These are phyloP conservation scores for Uropetala carovei DNA, from an alignment of 2,888 invertebrate genomes.

Conservation along the genomic window DNA sequence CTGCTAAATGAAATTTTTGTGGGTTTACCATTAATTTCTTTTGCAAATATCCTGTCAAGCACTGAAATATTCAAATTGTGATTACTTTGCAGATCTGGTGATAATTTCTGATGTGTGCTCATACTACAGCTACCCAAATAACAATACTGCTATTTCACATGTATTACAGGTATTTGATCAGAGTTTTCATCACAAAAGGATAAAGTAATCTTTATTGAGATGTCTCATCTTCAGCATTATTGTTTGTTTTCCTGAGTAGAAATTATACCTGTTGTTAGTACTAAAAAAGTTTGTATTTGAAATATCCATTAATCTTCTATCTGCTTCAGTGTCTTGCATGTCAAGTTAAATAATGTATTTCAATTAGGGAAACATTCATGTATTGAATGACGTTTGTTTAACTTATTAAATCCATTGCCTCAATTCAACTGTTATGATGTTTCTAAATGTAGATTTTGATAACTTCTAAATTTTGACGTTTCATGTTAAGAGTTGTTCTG, in stretches of 20 bases:
- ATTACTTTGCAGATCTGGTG: constrained; percentile 48
- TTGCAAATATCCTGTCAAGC: not conserved
- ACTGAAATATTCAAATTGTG: constrained; percentile 14
- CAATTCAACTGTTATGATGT: not conserved
- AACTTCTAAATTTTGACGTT: not conserved
- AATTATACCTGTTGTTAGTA: too few relatives aligned
- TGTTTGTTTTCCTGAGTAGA: too few relatives aligned
- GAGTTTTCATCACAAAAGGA: not conserved
- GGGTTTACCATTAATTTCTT: not conserved
- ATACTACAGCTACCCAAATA: constrained; percentile 44
- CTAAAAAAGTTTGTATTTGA: too few relatives aligned
- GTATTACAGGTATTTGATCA: constrained; percentile 35
- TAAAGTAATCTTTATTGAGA: too few relatives aligned
- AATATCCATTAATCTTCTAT: too few relatives aligned
- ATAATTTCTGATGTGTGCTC: not conserved
- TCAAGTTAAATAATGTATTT: too few relatives aligned
- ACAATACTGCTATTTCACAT: constrained; percentile 10
- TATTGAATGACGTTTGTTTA: too few relatives aligned
- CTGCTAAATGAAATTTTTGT: too few relatives aligned
- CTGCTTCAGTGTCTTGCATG: too few relatives aligned
- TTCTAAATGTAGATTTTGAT: not conserved
- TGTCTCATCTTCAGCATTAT: too few relatives aligned
- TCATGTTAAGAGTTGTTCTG: constrained; percentile 13
- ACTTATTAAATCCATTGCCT: too few relatives aligned
- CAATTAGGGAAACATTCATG: too few relatives aligned